Evolutionary conservation across 2,113 vertebrate species (phyloP).

Genomic region (Centropus bengalensis): DNA sequence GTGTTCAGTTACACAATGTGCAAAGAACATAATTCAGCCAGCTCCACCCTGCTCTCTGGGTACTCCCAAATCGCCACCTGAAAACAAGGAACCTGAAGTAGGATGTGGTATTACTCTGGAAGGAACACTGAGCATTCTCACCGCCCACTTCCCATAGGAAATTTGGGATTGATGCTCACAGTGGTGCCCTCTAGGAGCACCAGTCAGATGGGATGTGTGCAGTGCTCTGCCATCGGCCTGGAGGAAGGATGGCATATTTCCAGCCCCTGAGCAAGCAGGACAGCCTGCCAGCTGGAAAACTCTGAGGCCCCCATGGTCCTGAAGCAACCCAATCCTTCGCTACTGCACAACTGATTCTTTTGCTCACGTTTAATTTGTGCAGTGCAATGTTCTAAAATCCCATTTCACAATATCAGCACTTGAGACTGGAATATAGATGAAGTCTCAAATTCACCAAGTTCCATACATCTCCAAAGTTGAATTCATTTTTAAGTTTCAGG

Average conservation of each 20-base stretch:
- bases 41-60: background rate
- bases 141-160: background rate
- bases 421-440: background rate
- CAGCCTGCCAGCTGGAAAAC: background rate
- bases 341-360: background rate
- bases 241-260: accelerated
- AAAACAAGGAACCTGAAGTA: background rate
- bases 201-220: accelerated
- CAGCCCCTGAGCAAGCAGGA: background rate
- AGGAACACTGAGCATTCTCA: accelerated
- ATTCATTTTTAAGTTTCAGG: background rate
- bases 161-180: background rate
- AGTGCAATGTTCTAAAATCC: background rate
- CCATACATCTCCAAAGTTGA: background rate
- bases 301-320: accelerated
- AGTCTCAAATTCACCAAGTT: background rate
- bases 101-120: background rate
- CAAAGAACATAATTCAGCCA: background rate
- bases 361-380: background rate
- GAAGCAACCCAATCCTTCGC: background rate
- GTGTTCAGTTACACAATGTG: accelerated
- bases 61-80: background rate
- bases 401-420: background rate
- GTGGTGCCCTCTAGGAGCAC: background rate
- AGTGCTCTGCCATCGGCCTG: background rate